Evolutionary conservation across 2,888 invertebrate species (phyloP).

Genomic region (Tiphia femorata): DNA sequence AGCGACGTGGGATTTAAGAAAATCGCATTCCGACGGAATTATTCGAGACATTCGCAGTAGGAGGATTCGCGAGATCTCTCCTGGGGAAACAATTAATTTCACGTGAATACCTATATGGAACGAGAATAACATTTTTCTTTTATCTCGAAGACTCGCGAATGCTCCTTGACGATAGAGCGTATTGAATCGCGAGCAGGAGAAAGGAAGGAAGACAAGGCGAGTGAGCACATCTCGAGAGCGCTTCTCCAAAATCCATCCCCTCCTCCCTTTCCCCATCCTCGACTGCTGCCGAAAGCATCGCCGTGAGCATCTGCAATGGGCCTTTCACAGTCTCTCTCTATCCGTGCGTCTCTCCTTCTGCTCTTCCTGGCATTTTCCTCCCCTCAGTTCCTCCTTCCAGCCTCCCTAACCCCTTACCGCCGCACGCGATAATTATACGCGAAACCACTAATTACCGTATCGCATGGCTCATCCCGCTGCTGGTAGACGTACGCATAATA

Average conservation of each 20-base stretch:
- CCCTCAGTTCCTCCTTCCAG: background rate
- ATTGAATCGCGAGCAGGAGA: background rate
- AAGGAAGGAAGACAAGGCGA: background rate
- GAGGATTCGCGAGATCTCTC: too few relatives aligned
- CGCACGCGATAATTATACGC: slow-evolving; percentile 53
- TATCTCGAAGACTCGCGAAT: background rate
- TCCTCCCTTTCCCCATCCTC: background rate
- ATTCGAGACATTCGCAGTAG: too few relatives aligned
- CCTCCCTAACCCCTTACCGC: background rate
- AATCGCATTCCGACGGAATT: too few relatives aligned
- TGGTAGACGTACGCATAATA: too few relatives aligned
- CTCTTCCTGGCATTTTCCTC: too few relatives aligned
- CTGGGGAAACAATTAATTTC: too few relatives aligned
- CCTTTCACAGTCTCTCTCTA: too few relatives aligned
- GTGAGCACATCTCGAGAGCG: slow-evolving; percentile 37
- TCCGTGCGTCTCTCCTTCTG: too few relatives aligned
- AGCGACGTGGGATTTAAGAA: too few relatives aligned
- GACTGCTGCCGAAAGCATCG: too few relatives aligned
- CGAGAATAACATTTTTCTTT: background rate
- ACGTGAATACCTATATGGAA: background rate
- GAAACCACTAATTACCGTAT: slow-evolving; percentile 57
- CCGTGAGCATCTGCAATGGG: too few relatives aligned
- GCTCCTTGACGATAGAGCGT: background rate
- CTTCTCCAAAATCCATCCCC: slow-evolving; percentile 23
- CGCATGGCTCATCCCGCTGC: slow-evolving; percentile 32